phyloP scores from a whole-genome alignment of 2,113 vertebrate species.

The Dipodomys ordii region DNA sequence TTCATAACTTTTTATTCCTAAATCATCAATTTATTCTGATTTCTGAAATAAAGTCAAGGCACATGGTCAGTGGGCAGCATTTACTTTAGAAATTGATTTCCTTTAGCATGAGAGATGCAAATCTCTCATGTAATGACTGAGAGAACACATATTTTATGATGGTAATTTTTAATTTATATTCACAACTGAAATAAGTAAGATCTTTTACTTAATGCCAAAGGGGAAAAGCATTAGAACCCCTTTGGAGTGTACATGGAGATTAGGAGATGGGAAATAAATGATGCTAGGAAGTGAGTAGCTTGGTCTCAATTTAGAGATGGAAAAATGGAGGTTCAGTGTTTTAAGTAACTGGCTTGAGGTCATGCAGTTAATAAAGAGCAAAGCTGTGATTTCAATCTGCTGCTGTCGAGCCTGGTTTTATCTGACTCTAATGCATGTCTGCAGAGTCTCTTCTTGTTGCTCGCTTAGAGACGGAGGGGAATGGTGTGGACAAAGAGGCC shows the following conservation, averaged over 20 bases:
- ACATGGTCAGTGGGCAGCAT: not conserved
- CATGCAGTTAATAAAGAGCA: not conserved
- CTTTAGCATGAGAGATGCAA: not conserved
- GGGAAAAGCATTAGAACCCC: not conserved
- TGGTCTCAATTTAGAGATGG: not conserved
- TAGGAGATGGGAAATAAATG: not conserved
- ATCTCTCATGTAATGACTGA: not conserved
- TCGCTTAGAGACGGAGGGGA: not conserved
- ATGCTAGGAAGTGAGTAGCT: not conserved
- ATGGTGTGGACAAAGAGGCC: not conserved
- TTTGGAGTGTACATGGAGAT: not conserved
- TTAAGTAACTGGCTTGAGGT: not conserved
- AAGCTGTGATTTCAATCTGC: not conserved
- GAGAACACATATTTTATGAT: not conserved
- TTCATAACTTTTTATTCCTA: not conserved
- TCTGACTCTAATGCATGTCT: not conserved
- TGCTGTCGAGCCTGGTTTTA: not conserved
- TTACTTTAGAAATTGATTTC: slow-evolving; percentile 34
- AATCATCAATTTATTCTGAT: not conserved
- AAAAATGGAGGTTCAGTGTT: slow-evolving; percentile 1
- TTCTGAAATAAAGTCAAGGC: slow-evolving; percentile 29
- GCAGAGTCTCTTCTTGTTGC: not conserved
- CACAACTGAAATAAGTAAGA: slow-evolving; percentile 25
- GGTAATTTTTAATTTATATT: slow-evolving; percentile 33
- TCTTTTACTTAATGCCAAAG: slow-evolving; percentile 22